Conservation (phyloP, 2,797 vertebrate species). For the Periophthalmus magnuspinnatus region DNA sequence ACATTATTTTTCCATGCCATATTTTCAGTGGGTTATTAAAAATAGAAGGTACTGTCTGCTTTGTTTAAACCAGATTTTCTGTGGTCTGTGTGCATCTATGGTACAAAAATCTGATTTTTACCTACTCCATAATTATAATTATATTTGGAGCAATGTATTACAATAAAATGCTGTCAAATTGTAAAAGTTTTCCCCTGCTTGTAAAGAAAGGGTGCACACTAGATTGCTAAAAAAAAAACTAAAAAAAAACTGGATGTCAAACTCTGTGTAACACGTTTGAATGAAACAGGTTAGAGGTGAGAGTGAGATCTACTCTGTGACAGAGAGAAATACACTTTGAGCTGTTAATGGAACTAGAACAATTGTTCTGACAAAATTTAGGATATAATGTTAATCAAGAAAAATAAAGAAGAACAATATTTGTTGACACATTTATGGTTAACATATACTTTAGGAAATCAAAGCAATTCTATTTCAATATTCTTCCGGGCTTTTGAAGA, state of each 20-base stretch:
- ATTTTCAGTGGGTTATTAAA: constrained; percentile 7
- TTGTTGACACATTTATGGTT: background rate
- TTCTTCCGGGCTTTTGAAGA: background rate
- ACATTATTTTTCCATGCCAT: constrained; percentile 13
- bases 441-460: too few relatives aligned
- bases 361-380: background rate
- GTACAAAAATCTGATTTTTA: background rate
- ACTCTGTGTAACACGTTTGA: constrained; percentile 1
- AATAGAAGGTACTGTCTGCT: constrained; percentile 9
- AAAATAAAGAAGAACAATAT: background rate
- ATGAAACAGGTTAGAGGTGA: constrained; percentile 8
- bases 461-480: too few relatives aligned
- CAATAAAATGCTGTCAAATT: background rate
- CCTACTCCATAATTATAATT: background rate
- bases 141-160: background rate
- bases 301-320: background rate
- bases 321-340: background rate
- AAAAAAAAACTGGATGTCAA: background rate
- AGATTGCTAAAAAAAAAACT: background rate
- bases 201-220: background rate
- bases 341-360: background rate
- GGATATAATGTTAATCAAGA: background rate
- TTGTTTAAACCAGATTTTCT: constrained; percentile 13
- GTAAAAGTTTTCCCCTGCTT: background rate
- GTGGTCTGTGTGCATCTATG: background rate